phyloP scores from a whole-genome alignment of 1,140 invertebrate genomes.

The Camponotus floridanus region DNA sequence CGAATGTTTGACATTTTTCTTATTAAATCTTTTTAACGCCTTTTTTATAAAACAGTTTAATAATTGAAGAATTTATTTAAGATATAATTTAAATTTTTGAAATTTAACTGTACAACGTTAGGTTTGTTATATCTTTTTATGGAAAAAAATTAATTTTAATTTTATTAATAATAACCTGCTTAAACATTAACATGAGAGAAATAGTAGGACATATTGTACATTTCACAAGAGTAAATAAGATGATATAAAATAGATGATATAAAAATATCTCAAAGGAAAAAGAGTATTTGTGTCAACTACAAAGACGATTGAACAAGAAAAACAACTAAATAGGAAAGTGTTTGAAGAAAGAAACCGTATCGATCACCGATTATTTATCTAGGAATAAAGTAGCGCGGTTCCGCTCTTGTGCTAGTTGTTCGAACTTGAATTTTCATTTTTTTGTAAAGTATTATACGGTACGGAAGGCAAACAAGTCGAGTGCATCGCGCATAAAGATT shows the following conservation, averaged over 20 bases:
- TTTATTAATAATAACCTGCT: neutral
- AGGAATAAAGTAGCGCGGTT: conserved; percentile 11
- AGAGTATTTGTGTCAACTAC: conserved; percentile 14
- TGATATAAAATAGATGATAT: neutral
- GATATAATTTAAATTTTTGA: neutral
- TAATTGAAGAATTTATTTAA: neutral
- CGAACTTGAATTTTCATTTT: conserved; percentile 11
- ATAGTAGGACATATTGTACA: neutral
- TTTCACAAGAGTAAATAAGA: conserved; percentile 20
- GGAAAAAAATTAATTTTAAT: neutral
- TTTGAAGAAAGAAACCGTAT: neutral
- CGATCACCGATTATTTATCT: conserved; percentile 45
- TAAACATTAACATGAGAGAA: neutral
- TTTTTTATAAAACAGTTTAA: conserved; percentile 1
- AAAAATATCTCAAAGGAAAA: conserved; percentile 24
- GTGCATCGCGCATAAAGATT: neutral
- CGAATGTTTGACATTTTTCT: neutral
- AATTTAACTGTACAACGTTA: neutral
- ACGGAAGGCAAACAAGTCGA: neutral
- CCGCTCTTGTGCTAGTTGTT: conserved; percentile 24
- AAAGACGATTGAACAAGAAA: conserved; percentile 15
- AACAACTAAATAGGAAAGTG: conserved; percentile 23
- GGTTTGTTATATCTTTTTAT: neutral
- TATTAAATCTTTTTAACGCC: neutral
- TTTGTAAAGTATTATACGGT: neutral